phyloP scores from a whole-genome alignment of 2,113 vertebrate species.

The Rissa tridactyla region DNA sequence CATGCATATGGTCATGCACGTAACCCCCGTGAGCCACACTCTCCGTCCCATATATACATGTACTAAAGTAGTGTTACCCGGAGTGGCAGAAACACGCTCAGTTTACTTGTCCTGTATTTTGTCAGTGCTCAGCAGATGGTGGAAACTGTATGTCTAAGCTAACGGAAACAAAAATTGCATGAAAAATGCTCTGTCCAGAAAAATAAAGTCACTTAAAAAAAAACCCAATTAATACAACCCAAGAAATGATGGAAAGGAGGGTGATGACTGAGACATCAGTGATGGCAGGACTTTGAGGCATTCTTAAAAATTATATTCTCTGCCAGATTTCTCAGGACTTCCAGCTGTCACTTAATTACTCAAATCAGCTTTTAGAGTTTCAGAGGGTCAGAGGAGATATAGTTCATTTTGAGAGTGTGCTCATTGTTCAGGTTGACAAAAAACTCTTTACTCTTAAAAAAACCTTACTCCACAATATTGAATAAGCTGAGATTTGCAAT shows the following conservation, averaged over 20 bases:
- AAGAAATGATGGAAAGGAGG: slow-evolving; percentile 6
- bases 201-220: background rate
- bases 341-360: slow-evolving; percentile 36
- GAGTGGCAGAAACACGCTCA: background rate
- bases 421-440: background rate
- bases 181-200: background rate
- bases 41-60: background rate
- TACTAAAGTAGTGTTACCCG: accelerated
- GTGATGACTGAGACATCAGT: background rate
- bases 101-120: background rate
- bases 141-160: background rate
- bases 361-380: slow-evolving; percentile 9
- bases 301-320: background rate
- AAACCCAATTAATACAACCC: background rate
- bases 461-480: background rate
- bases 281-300: background rate
- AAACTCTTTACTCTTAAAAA: background rate
- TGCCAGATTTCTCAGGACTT: slow-evolving; percentile 23
- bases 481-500: background rate
- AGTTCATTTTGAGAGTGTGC: slow-evolving; percentile 2
- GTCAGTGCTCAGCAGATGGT: background rate
- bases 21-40: accelerated
- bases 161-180: background rate
- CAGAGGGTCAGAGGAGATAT: background rate
- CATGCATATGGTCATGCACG: too few relatives aligned